Conservation (phyloP, 2,797 vertebrate genomes). For the Gambelia wislizenii region DNA sequence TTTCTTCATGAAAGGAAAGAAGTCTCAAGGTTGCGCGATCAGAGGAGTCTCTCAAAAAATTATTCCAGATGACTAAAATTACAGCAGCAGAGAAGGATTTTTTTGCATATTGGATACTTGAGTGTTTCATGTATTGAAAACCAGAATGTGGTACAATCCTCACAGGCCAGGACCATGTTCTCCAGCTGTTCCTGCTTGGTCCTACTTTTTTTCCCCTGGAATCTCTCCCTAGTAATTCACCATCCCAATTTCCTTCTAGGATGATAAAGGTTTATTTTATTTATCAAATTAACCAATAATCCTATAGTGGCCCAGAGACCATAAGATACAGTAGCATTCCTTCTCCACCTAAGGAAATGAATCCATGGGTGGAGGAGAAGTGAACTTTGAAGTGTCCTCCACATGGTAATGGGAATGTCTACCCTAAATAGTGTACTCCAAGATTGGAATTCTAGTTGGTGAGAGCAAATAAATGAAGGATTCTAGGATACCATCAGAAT, state of each 20-base stretch:
- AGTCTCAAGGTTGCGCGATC: conserved; percentile 16
- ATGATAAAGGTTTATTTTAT: neutral
- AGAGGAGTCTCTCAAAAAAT: conserved; percentile 19
- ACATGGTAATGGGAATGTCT: neutral
- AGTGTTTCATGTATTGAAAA: neutral
- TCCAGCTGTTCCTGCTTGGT: neutral
- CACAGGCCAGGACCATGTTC: neutral
- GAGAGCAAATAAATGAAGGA: neutral
- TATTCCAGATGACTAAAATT: conserved; percentile 27
- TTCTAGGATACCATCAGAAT: neutral
- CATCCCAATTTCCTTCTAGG: too few species aligned
- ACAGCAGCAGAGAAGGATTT: neutral
- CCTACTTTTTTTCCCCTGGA: neutral
- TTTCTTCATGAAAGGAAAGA: neutral
- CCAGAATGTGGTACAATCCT: neutral
- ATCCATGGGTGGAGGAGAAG: neutral
- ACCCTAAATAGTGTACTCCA: neutral
- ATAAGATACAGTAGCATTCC: neutral
- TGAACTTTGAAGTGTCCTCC: too few species aligned
- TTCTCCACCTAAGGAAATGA: neutral
- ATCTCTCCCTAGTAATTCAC: neutral
- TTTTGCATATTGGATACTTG: neutral
- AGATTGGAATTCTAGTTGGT: neutral
- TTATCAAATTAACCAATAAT: neutral
- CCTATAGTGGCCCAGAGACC: neutral